phyloP scores from a whole-genome alignment of 2,888 invertebrate genomes.

The Sphaerophoria taeniata region DNA sequence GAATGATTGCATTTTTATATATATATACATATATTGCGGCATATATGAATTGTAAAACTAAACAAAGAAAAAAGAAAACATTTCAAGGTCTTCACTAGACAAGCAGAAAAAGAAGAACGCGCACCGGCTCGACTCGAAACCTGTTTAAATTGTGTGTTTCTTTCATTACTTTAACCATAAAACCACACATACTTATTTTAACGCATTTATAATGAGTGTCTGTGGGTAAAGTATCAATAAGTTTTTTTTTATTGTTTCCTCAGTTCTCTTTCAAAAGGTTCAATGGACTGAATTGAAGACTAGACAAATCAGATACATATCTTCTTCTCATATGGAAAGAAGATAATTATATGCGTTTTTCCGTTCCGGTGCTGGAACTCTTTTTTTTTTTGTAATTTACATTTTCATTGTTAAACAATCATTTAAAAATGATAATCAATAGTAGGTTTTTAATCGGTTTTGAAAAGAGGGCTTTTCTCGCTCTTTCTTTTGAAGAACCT shows the following conservation, averaged over 20 bases:
- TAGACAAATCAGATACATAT: background rate
- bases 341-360: constrained; percentile 17
- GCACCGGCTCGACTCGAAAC: constrained; percentile 5
- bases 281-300: constrained; percentile 33
- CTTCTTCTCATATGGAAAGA: background rate
- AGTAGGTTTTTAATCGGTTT: background rate
- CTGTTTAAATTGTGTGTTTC: background rate
- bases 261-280: constrained; percentile 32
- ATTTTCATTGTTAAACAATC: background rate
- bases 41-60: background rate
- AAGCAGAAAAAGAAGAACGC: background rate
- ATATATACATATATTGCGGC: background rate
- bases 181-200: constrained; percentile 26
- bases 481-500: background rate
- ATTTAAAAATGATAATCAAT: constrained; percentile 2
- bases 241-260: constrained; percentile 16
- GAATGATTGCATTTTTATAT: background rate
- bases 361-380: background rate
- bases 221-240: constrained; percentile 36
- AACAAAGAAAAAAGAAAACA: constrained; percentile 10
- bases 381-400: background rate
- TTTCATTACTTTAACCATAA: constrained; percentile 7
- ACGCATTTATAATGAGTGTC: constrained; percentile 42
- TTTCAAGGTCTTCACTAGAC: constrained; percentile 33
- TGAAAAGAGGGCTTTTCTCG: background rate